Evolutionary conservation across 2,797 vertebrate species (phyloP), one percentile per base, ranked within the genome.

Genomic region (Diceros bicornis): DNA sequence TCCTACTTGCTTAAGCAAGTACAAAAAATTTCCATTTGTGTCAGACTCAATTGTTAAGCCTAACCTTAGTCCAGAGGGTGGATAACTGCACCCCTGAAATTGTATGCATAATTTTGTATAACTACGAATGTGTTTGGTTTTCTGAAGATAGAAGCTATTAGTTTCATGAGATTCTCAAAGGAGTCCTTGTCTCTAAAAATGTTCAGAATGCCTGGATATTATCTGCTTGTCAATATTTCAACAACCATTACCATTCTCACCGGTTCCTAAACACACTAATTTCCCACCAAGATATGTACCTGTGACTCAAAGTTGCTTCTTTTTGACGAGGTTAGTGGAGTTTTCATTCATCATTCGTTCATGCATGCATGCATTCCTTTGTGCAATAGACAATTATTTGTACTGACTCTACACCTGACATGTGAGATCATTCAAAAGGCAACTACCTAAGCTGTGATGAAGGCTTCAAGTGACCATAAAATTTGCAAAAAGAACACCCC

Each of bases 161-260:
- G 20, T 95, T 94, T 69, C 89, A 69, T 41, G 50, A 93, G 75
- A 96, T 71, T 69, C 81, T 92, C 75, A 84, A 91, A 89, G 23
- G n/a, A 94, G 29, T 47, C 72, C 27, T 32, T 75, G 44, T 77
- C 47, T 61, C 64, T 41, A 86, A 89, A 92, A 72, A 78, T 79
- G 50, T 62, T 41, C 71, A 84, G 75, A 88, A 91, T 79, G 64
- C n/a, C 34, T 1, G 29, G 27, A 3, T 71, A 83, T 82, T 57
- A 89, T 6, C 37, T 74, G 68, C 71, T 88, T 52, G 55, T 89
- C 72, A 89, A 25, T 27, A 86, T 91, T 85, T 69, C 68, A 93
- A 61, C 41, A 72, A 57, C 23, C 47, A 69, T 66, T 61, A 34
- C 41, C 55, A 52, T 81, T 81, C 71, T 81, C 74, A 59, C 47